phyloP scores from a whole-genome alignment of 2,113 vertebrate species.

The Silurus asotus region DNA sequence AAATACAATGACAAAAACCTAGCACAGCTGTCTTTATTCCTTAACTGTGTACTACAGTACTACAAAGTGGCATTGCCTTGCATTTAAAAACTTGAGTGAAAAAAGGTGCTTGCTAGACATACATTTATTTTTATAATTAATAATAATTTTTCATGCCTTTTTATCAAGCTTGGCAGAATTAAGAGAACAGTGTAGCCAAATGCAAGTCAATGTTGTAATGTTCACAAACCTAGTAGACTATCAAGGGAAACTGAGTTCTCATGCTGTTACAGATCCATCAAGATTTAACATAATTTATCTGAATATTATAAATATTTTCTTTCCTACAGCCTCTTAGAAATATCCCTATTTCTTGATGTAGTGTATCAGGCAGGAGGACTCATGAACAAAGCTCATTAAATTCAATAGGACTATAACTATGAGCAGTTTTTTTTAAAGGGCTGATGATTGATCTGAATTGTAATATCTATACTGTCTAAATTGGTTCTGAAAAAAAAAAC shows the following conservation, averaged over 20 bases:
- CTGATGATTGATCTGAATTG: background rate
- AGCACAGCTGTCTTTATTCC: background rate
- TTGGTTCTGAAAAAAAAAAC: too few relatives aligned
- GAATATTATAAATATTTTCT: background rate
- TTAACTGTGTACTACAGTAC: background rate
- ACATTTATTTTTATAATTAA: background rate
- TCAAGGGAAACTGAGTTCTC: background rate
- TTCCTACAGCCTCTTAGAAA: background rate
- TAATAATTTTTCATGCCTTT: too few relatives aligned
- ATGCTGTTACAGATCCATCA: background rate
- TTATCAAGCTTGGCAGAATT: background rate
- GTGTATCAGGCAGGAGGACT: background rate
- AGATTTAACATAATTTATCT: background rate
- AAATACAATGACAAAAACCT: background rate
- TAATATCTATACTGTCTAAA: too few relatives aligned
- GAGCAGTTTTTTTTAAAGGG: background rate
- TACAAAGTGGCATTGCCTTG: background rate
- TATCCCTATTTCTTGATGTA: background rate
- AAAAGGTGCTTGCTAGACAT: background rate
- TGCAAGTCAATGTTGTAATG: background rate
- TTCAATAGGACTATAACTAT: background rate
- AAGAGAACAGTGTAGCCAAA: background rate
- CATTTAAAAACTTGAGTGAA: background rate
- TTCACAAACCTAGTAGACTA: background rate
- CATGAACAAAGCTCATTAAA: background rate